A percentile compares a stretch with the other conserved stretches of the same genome.
phyloP scores from a whole-genome alignment of 2,113 vertebrate genomes.

The Neopipo cinnamomea region DNA sequence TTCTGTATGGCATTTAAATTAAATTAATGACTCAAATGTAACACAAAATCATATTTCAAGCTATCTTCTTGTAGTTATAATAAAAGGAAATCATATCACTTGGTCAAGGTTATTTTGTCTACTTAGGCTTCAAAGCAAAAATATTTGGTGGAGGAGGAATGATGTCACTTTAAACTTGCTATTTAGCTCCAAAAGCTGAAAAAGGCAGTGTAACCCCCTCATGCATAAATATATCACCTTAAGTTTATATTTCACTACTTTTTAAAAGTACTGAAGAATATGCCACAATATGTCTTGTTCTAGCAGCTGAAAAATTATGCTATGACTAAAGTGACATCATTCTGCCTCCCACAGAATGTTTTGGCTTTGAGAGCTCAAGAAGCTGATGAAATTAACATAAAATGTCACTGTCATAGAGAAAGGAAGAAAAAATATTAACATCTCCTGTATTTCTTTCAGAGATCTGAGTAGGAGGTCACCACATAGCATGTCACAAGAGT shows the following conservation, averaged over 20 bases:
- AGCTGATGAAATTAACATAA: conserved; percentile 77
- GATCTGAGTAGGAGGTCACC: conserved; percentile 64
- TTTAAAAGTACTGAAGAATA: conserved; percentile 74
- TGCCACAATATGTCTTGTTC: conserved; percentile 81
- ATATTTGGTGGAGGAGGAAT: conserved; percentile 38
- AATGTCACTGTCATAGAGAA: conserved; percentile 70
- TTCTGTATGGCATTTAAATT: not conserved
- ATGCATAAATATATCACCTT: conserved; percentile 72
- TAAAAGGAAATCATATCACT: not conserved
- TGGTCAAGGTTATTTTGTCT: not conserved
- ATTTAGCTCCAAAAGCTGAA: conserved; percentile 56
- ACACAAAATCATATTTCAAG: not conserved
- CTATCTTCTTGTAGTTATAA: not conserved
- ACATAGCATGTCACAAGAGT: conserved; percentile 43
- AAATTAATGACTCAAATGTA: not conserved
- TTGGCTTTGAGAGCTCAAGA: conserved; percentile 71
- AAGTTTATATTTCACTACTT: conserved; percentile 75
- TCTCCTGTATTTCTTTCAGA: conserved; percentile 59
- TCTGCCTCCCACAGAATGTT: conserved; percentile 76
- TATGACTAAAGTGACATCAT: conserved; percentile 80
- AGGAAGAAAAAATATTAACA: conserved; percentile 72
- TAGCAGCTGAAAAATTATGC: conserved; percentile 76
- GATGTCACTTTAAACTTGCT: conserved; percentile 48
- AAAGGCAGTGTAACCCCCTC: conserved; percentile 66
- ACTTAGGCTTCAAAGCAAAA: conserved; percentile 26